Evolutionary conservation across 2,797 vertebrate genomes (phyloP), one percentile per base, ranked within the genome.

Genomic region (Manis crassicaudata): DNA sequence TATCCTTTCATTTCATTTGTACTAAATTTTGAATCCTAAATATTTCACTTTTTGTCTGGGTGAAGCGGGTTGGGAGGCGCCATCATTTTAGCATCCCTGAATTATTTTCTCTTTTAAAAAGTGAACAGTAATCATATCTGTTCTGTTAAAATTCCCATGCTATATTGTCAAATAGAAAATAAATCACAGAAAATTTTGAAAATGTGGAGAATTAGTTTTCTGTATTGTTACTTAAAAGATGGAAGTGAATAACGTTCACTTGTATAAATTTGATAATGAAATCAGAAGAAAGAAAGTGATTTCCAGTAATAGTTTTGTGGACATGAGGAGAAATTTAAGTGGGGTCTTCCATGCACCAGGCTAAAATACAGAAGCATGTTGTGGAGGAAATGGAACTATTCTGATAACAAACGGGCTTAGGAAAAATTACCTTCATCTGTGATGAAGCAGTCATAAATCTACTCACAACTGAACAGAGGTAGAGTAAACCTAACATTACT

Each of bases 141-240:
- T 84, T 91, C 17, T 65, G 8, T 73, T n/a, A 90, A 75, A 90
- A 80, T 80, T 21, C 0, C 8, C 25, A 85, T 81, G 46, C 5
- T 63, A 27, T 20, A 3, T 46, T n/a, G 20, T 43, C 88, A 93
- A 88, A 88, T 93, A 93, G 43, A 88, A 93, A 52, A 67, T 37
- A 75, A 58, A 58, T 23, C 37, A 54, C 1, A 23, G 17, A 70
- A 21, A 63, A 58, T 12, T 68, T 88, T 68, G 25, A 70, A 43
- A 50, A n/a, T 63, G 5, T 73, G 27, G 14, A 75, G 2, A 54
- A 60, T 88, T 82, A 12, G 0, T 50, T 46, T 80, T 76, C 32
- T 76, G 4, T 63, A 40, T 25, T 65, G 21, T 80, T 80, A 14
- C 35, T 76, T 73, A 46, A 25, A 90, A 82, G 7, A 50, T 54